These are phyloP conservation scores for Andricus grossulariae DNA, from an alignment of 1,140 invertebrate genomes.

Conservation along the genomic window DNA sequence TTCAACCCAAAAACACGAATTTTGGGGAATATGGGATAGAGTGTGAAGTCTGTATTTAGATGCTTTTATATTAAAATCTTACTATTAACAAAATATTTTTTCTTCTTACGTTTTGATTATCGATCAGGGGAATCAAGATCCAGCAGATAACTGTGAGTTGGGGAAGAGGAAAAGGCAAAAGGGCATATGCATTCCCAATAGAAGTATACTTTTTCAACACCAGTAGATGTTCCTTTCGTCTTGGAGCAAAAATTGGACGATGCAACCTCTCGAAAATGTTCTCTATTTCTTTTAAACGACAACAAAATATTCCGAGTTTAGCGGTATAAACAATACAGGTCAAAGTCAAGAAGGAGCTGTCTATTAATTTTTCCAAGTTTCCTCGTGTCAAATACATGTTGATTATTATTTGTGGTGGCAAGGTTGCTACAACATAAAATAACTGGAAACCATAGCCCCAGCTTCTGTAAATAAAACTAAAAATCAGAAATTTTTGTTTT, in stretches of 20 bases:
- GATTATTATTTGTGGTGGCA: neutral
- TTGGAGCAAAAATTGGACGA: neutral
- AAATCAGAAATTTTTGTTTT: neutral
- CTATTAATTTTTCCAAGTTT: neutral
- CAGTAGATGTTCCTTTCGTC: neutral
- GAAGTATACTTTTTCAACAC: neutral
- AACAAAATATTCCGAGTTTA: neutral
- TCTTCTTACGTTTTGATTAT: no score
- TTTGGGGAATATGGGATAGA: no score
- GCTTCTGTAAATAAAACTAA: neutral
- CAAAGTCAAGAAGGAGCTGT: neutral
- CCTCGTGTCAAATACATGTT: neutral
- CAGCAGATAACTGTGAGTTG: no score
- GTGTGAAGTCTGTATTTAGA: no score
- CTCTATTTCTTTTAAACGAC: neutral
- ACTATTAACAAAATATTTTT: no score
- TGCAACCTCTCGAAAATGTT: neutral
- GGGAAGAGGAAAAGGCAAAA: neutral
- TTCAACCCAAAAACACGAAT: no score
- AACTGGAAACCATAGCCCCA: neutral
- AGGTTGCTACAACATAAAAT: neutral
- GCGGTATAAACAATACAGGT: neutral
- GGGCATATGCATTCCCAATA: neutral
- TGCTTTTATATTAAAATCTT: no score
- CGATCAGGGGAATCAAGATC: no score